Percentiles rank a stretch among this genome's conserved stretches.
phyloP scores from a whole-genome alignment of 2,797 vertebrate genomes.

The Poeciliopsis paucimaculata region DNA sequence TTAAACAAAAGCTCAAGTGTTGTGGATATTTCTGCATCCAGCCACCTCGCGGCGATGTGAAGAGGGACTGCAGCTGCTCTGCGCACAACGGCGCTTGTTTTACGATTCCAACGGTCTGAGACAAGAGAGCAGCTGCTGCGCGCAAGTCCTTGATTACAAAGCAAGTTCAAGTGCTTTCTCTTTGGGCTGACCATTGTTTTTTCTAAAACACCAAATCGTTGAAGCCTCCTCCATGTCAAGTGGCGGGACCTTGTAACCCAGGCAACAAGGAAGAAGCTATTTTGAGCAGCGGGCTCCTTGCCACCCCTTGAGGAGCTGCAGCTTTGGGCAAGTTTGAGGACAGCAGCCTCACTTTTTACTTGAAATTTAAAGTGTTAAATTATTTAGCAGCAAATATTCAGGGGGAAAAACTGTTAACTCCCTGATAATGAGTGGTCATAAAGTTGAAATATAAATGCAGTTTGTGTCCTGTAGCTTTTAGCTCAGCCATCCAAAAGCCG shows the following conservation, averaged over 20 bases:
- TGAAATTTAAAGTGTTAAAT: slow-evolving; percentile 7
- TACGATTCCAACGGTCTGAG: slow-evolving; percentile 4
- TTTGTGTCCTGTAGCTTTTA: slow-evolving; percentile 1
- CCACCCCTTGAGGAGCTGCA: slow-evolving; percentile 62
- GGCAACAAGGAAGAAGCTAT: slow-evolving; percentile 82
- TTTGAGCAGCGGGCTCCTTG: slow-evolving; percentile 71
- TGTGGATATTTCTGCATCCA: slow-evolving; percentile 1
- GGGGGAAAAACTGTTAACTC: background rate
- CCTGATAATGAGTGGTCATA: background rate
- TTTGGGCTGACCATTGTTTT: slow-evolving; percentile 42
- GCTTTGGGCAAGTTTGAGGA: slow-evolving; percentile 41
- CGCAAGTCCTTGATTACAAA: slow-evolving; percentile 48
- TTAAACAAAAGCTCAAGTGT: background rate
- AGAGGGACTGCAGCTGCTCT: slow-evolving; percentile 41
- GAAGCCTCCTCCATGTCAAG: slow-evolving; percentile 67
- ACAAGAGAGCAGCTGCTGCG: slow-evolving; percentile 61
- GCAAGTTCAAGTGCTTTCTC: slow-evolving; percentile 62
- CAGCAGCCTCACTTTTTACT: slow-evolving; percentile 15
- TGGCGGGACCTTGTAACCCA: slow-evolving; percentile 74
- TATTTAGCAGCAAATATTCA: slow-evolving; percentile 1
- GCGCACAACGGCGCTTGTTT: slow-evolving; percentile 44
- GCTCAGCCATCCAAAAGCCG: slow-evolving; percentile 3
- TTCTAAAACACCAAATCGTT: slow-evolving; percentile 54
- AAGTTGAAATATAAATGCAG: slow-evolving; percentile 4
- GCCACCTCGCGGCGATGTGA: slow-evolving; percentile 12